These are phyloP conservation scores for Gryllus longicercus DNA, from an alignment of 2,888 invertebrate species.

Conservation along the genomic window DNA sequence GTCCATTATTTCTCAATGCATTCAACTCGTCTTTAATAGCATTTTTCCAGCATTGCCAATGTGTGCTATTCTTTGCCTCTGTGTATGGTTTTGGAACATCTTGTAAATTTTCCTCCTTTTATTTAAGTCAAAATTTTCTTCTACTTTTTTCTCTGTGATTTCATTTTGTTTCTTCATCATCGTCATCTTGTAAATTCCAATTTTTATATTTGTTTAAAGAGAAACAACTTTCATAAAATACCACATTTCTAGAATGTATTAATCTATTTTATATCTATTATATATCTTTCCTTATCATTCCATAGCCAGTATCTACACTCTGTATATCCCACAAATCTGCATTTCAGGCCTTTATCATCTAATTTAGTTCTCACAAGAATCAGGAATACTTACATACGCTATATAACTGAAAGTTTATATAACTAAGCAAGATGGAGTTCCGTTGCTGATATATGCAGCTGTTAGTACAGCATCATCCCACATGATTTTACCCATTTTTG, in stretches of 20 bases:
- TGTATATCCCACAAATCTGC: slow-evolving; percentile 3
- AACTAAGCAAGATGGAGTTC: slow-evolving; percentile 39
- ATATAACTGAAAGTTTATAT: slow-evolving; percentile 43
- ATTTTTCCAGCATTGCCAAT: too few species aligned
- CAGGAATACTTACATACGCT: slow-evolving; percentile 29
- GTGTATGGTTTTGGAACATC: too few species aligned
- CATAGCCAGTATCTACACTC: background rate
- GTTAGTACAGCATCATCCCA: slow-evolving; percentile 41
- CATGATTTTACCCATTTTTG: slow-evolving; percentile 25
- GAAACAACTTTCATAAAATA: too few species aligned
- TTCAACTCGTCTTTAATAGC: too few species aligned
- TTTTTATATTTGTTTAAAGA: background rate
- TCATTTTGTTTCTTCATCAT: background rate
- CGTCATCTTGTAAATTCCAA: background rate
- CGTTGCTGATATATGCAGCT: slow-evolving; percentile 39
- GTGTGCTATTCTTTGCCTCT: too few species aligned
- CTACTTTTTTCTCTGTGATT: background rate
- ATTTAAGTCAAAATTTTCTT: background rate
- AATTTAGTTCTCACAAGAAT: background rate
- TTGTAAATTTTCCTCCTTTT: background rate
- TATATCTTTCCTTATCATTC: too few species aligned
- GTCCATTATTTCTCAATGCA: too few species aligned
- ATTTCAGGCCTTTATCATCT: background rate
- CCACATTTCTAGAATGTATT: too few species aligned
- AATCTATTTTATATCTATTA: too few species aligned